Base-by-base conservation (phyloP, 2,797 vertebrate genomes). In the Kryptolebias ocellatus region DNA sequence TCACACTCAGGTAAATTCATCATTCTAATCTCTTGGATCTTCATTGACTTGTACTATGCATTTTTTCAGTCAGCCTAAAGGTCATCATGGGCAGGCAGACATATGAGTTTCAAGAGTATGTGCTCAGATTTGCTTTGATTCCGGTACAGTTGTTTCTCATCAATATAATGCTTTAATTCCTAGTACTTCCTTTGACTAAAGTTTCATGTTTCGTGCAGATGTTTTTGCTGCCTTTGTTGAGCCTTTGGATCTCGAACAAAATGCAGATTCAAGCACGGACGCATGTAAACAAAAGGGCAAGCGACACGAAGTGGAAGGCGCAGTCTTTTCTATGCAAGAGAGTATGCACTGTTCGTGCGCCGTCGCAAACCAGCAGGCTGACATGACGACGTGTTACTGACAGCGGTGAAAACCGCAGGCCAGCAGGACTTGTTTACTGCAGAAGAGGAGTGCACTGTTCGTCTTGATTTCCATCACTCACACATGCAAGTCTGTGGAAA, bases 341-440 rank as follows among this genome's bases (percentile, higher is more conserved):
- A 79, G 58, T 74, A 80, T 24, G 61, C 52, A 64, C 79, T 87
- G 83, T 87, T 74, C 60, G 59, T 49, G 28, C 5, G 16, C n/a
- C 49, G 34, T 50, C 69, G 74, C 70, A 66, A 78, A 74, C 67
- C 78, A 74, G 57, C 73, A 67, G 65, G 63, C 67, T 72, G 80
- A 73, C 67, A 66, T 72, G 4, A 39, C 16, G 5, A 39, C 57
- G 64, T 59, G 31, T 28, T 27, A 70, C 77, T 82, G 87, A 84
- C 76, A 71, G 80, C 53, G 15, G 54, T 12, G 27, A 53, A 79
- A 78, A 71, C 81, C 72, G 4, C 80, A 78, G 78, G 72, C 74
- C 78, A 72, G 37, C 80, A 64, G 17, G 20, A 60, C 76, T 81
- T 83, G 86, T 89, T 89, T 83, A 82, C 69, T 31, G 79, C 70